Percentiles rank a stretch among this genome's conserved stretches.
phyloP scores from a whole-genome alignment of 2,888 invertebrate genomes.

The Ophion obscuratus region DNA sequence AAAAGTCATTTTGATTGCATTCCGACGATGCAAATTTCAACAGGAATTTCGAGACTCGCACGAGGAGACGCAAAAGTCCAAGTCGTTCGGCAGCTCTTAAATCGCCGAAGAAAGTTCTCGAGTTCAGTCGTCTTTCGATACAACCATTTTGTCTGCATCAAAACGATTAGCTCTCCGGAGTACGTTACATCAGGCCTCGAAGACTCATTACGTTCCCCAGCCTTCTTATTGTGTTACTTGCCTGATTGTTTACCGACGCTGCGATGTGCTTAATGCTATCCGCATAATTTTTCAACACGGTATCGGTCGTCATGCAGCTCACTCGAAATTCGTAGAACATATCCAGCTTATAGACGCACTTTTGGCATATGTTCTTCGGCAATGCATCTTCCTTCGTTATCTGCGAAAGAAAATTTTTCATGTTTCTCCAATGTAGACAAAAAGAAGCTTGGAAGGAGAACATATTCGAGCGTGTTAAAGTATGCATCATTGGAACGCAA shows the following conservation, averaged over 20 bases:
- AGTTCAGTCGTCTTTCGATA: no score
- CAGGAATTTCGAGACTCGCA: no score
- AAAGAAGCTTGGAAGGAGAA: neutral
- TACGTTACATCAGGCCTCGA: no score
- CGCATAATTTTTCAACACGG: constrained; percentile 88
- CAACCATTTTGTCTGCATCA: no score
- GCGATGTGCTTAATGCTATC: constrained; percentile 89
- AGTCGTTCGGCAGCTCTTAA: no score
- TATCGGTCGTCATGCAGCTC: constrained; percentile 88
- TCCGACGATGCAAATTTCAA: no score
- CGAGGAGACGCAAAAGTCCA: no score
- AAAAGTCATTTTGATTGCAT: no score
- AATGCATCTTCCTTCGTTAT: constrained; percentile 90
- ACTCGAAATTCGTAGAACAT: constrained; percentile 90
- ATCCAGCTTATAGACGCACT: constrained; percentile 88
- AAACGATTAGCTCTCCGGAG: no score
- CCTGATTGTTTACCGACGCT: constrained; percentile 89
- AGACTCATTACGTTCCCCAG: neutral
- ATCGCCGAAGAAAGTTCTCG: no score
- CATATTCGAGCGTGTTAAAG: no score
- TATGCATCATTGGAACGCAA: no score
- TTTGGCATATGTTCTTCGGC: constrained; percentile 90
- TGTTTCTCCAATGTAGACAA: neutral
- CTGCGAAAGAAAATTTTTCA: constrained; percentile 82
- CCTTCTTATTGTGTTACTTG: constrained; percentile 74